Base-by-base conservation (phyloP, 2,888 invertebrate species). In the Pseudoips prasinana region DNA sequence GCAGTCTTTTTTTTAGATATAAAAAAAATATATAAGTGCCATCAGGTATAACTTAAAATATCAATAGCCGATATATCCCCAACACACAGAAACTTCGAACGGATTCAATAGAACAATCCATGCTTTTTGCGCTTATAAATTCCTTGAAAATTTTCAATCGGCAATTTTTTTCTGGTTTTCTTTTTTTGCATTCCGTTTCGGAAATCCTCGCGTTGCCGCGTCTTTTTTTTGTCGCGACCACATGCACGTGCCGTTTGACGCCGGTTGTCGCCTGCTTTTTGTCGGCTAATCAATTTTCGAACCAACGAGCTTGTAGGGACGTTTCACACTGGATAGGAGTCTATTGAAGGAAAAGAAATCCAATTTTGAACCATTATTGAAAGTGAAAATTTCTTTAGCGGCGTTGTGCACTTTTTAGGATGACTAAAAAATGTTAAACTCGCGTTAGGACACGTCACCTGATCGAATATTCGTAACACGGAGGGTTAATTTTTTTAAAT, bases 201-300 rank as follows among this genome's bases (percentile, higher is more conserved):
- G 37, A 64, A 62, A 62, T 53, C 56, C 43, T 35, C 43, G 22
- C 44, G 42, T 30, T 39, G 39, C 45, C 32, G 43, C 38, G 58
- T 39, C 26, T 42, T 57, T 56, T 65, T 63, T 63, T 61, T 64
- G 50, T 41, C 38, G 42, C 39, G 42, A 41, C 43, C 48, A 32
- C 46, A 56, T 54, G 70, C 78, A 74, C 77, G 78, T 74, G 74
- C 74, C 70, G 69, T 60, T 49, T 41, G 58, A 43, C 51, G 54
- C 41, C 47, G 53, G 39, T 52, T 47, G 57, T 57, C 61, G 47
- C 54, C 53, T 34, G 42, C 39, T 77, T 79, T 79, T 77, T 76
- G 63, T 50, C 25, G 43, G 46, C 57, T 64, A 64, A 68, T 69
- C 72, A 66, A 65, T 68, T 71, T 70, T 56, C 56, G 53, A 59